phyloP scores from a whole-genome alignment of 2,113 vertebrate genomes.

The Paramormyrops kingsleyae region DNA sequence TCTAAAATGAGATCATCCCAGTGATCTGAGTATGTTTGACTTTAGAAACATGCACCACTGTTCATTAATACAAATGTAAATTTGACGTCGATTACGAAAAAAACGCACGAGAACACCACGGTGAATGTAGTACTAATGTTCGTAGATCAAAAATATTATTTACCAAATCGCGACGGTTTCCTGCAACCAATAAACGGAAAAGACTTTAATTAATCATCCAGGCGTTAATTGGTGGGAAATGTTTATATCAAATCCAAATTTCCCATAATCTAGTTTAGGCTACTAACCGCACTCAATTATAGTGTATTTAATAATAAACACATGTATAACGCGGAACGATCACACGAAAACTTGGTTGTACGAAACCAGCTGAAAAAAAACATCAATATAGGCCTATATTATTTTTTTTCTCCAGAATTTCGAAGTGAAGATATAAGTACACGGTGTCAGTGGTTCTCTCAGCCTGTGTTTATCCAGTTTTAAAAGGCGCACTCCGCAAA shows the following conservation, averaged over 20 bases:
- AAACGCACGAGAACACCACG: background rate
- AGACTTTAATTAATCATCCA: background rate
- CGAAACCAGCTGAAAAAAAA: background rate
- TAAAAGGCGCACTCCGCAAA: background rate
- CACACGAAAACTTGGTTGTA: background rate
- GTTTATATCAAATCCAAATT: background rate
- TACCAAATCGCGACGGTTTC: background rate
- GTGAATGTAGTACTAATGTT: background rate
- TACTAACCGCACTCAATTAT: background rate
- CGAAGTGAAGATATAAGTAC: background rate
- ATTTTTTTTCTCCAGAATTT: background rate
- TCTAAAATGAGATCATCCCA: conserved; percentile 11
- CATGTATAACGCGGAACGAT: background rate
- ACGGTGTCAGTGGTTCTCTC: background rate
- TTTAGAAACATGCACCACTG: background rate
- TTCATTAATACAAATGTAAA: background rate
- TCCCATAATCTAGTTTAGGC: background rate
- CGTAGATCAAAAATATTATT: background rate
- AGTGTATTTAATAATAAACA: background rate
- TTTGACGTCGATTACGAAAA: background rate
- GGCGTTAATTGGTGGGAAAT: background rate
- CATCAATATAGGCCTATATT: background rate
- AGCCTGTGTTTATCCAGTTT: background rate
- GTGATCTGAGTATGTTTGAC: conserved; percentile 9
- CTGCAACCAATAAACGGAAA: background rate